Conservation (phyloP, 2,797 vertebrate genomes). For the Parauchenoglanis punctatus region DNA sequence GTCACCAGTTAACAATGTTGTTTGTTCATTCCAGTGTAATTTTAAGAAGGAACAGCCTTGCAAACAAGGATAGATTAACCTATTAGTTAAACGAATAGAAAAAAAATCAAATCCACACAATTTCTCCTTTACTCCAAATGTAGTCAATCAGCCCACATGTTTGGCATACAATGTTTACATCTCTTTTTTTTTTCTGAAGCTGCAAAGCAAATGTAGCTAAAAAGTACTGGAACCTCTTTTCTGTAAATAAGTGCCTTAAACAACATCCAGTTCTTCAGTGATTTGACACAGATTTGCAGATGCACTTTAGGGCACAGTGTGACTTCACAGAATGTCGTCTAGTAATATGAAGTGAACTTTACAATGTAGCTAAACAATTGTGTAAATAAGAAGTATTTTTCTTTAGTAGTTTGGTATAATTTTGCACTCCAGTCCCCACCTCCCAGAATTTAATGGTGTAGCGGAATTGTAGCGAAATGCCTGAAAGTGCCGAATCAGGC, state of each 20-base stretch:
- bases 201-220: neutral
- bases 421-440: neutral
- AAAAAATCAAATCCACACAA: neutral
- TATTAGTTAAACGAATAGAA: neutral
- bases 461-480: neutral
- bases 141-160: neutral
- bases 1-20: neutral
- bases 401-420: neutral
- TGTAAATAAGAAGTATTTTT: neutral
- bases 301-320: neutral
- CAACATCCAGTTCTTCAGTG: neutral
- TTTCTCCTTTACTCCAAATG: neutral
- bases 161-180: too few species aligned
- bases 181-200: neutral
- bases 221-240: neutral
- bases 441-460: neutral
- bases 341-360: neutral
- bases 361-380: neutral
- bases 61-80: neutral
- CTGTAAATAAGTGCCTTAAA: neutral
- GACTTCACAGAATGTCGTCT: neutral
- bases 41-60: neutral
- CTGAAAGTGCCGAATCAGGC: too few species aligned
- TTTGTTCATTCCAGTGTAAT: neutral
- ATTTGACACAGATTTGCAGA: neutral